These are phyloP conservation scores for Phyto melanocephala DNA, from an alignment of 2,888 invertebrate genomes.

Conservation along the genomic window DNA sequence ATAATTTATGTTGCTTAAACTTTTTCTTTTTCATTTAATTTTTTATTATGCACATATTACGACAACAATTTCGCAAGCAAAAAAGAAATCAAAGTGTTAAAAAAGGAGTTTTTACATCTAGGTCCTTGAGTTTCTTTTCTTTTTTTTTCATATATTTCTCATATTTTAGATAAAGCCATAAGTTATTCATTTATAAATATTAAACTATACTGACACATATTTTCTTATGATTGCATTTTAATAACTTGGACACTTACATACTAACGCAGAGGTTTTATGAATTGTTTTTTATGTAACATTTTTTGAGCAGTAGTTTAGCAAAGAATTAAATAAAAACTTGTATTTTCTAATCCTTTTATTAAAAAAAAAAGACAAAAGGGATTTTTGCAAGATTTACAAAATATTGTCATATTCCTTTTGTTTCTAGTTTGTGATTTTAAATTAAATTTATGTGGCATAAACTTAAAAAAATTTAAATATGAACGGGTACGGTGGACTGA, in stretches of 20 bases:
- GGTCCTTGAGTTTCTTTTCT: neutral
- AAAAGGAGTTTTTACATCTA: neutral
- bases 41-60: neutral
- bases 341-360: conserved; percentile 18
- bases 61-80: neutral
- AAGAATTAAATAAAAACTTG: neutral
- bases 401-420: neutral
- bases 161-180: neutral
- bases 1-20: neutral
- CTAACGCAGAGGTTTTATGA: neutral
- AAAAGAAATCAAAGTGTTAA: neutral
- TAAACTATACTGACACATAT: conserved; percentile 1
- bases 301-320: neutral
- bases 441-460: conserved; percentile 31
- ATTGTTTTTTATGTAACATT: neutral
- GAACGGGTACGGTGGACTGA: neutral
- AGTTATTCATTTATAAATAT: conserved; percentile 16
- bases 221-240: conserved; percentile 25
- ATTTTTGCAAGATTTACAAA: conserved; percentile 11
- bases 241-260: neutral
- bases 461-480: neutral
- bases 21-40: neutral
- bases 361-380: neutral
- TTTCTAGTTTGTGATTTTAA: neutral
- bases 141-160: neutral